These are phyloP conservation scores for Strigamia maritima DNA, from an alignment of 2,888 invertebrate genomes.

Conservation along the genomic window DNA sequence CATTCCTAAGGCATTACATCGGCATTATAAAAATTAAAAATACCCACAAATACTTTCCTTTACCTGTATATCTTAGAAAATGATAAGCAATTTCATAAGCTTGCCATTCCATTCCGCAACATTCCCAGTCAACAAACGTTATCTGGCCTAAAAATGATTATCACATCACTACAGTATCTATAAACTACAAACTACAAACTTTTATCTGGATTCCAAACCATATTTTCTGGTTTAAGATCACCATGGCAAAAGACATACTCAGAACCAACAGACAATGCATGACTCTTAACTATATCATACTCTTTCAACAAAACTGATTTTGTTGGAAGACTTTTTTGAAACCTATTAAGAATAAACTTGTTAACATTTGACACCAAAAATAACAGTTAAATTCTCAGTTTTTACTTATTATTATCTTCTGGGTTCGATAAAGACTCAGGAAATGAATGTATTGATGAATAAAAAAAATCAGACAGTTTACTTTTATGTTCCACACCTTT, in stretches of 20 bases:
- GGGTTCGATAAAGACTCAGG: not conserved
- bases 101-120: not conserved
- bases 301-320: not conserved
- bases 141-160: not conserved
- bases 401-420: not conserved
- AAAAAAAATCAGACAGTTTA: not conserved
- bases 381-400: too few species aligned
- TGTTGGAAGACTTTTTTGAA: not conserved
- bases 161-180: too few species aligned
- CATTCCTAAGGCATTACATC: not conserved
- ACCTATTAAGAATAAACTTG: not conserved
- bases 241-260: not conserved
- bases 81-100: not conserved
- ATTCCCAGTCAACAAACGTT: not conserved
- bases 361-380: too few species aligned
- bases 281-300: not conserved
- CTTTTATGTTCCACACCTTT: not conserved
- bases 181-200: too few species aligned
- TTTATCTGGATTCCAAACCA: not conserved
- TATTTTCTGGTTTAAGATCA: not conserved
- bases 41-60: not conserved
- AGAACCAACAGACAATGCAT: not conserved
- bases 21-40: not conserved
- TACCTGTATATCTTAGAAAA: not conserved
- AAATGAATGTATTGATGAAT: not conserved